Evolutionary conservation across 1,140 invertebrate genomes (phyloP), one percentile per base, ranked within the genome.

Genomic region (Zaprionus africanus): DNA sequence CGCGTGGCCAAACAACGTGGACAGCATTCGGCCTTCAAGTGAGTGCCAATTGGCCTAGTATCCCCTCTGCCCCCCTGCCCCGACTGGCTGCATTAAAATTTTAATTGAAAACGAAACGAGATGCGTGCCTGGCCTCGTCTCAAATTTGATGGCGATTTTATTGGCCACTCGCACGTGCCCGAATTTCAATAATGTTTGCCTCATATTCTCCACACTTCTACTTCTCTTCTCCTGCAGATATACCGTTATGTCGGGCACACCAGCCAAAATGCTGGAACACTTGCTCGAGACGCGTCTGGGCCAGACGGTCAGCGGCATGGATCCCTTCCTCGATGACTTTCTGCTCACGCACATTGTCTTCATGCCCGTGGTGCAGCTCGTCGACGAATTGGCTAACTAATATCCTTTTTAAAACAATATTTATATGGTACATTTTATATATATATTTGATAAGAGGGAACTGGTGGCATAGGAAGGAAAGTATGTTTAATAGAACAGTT

Each of bases 221-320:
- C 5, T 4, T 9, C 53, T 22, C n/a, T 17, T 54, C 56, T 65
- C 26, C 22, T 64, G 60, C 59, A 97, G 97, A 93, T 98, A 98
- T 92, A 97, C 96, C 81, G 97, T 98, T 38, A 97, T 98, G 96
- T 96, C 97, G 65, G 97, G 97, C 38, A 97, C 96, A 49, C 96
- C 97, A 24, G 96, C 96, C 86, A 98, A 98, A 93, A 97, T 98
- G 95, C 93, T 98, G 71, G 97, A 98, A 93, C 96, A 98, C 93
- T 93, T 98, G 19, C 93, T 98, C 62, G 97, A 98, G 92, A 98
- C 97, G 22, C 93, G 96, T 76, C 94, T 97, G 70, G 95, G 96
- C 75, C 94, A 94, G 65, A 85, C 94, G 59, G 92, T 93, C 17
- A 93, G 93, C 56, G 93, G 93, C 49, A 93, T 93, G 65, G 93